Percentiles rank a stretch among this genome's conserved stretches.
Conservation (phyloP, 2,888 invertebrate genomes). For the Troides helena region DNA sequence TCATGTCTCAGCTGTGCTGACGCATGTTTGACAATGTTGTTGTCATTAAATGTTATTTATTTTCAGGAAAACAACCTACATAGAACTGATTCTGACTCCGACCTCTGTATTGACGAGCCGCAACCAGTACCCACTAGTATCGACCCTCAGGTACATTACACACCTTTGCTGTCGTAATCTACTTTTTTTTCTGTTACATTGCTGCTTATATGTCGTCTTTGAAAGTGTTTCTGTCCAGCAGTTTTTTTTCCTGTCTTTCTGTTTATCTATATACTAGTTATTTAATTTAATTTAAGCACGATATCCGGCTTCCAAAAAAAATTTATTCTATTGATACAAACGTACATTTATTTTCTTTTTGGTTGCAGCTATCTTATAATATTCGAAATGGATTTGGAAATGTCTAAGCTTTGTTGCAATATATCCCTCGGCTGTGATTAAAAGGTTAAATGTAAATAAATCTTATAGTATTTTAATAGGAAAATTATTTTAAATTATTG, state of each 20-base stretch:
- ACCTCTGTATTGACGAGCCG: conserved; percentile 90
- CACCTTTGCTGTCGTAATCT: conserved; percentile 19
- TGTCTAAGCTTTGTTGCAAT: conserved; percentile 73
- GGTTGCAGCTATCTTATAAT: conserved; percentile 77
- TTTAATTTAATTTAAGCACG: neutral
- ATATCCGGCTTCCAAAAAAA: too few relatives aligned
- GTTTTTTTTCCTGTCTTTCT: neutral
- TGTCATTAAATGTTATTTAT: neutral
- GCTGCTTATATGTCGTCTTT: neutral
- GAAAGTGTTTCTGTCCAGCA: neutral
- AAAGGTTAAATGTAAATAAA: conserved; percentile 56
- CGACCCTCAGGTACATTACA: conserved; percentile 66
- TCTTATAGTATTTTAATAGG: conserved; percentile 50
- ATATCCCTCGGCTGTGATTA: conserved; percentile 75
- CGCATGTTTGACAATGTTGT: too few relatives aligned
- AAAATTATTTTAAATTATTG: conserved; percentile 65
- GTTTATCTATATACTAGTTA: neutral
- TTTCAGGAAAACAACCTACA: conserved; percentile 83
- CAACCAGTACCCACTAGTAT: conserved; percentile 65
- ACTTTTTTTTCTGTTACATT: neutral
- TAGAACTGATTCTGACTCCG: conserved; percentile 92
- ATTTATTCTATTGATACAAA: conserved; percentile 23
- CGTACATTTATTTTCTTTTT: conserved; percentile 53
- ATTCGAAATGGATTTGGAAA: conserved; percentile 78
- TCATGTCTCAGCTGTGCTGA: too few relatives aligned